Percentiles rank a stretch among this genome's conserved stretches.
phyloP scores from a whole-genome alignment of 30 jellyfish, hydroid and myxozoan genomes.

The Aurelia sp. region DNA sequence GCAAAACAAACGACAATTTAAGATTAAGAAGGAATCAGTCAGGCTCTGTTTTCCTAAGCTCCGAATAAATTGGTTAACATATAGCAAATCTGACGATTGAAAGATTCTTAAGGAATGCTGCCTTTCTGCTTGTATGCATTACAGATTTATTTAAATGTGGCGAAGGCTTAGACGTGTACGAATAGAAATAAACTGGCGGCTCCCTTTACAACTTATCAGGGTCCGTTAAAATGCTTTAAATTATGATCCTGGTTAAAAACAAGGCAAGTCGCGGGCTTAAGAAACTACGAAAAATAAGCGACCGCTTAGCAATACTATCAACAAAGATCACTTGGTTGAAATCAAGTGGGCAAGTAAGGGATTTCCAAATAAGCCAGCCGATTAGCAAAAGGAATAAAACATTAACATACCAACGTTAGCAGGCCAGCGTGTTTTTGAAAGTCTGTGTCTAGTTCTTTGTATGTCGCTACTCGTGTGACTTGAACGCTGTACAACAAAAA shows the following conservation, averaged over 20 bases:
- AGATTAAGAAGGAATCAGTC: slow-evolving; percentile 39
- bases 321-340: slow-evolving; percentile 47
- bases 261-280: slow-evolving; percentile 59
- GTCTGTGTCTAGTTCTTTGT: slow-evolving; percentile 97
- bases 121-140: slow-evolving; percentile 53
- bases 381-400: slow-evolving; percentile 14
- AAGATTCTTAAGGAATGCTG: slow-evolving; percentile 16
- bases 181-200: slow-evolving; percentile 68
- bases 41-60: slow-evolving; percentile 48
- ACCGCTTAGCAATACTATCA: slow-evolving; percentile 53
- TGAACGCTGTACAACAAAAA: slow-evolving; percentile 80
- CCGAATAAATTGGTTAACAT: slow-evolving; percentile 68
- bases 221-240: slow-evolving; percentile 31
- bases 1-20: slow-evolving; percentile 39
- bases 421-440: slow-evolving; percentile 99
- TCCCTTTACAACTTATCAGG: slow-evolving; percentile 53
- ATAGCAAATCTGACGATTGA: slow-evolving; percentile 50
- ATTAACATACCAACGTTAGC: slow-evolving; percentile 88
- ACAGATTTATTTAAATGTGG: slow-evolving; percentile 54
- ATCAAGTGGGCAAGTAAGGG: slow-evolving; percentile 72
- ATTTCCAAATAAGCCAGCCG: slow-evolving; percentile 64
- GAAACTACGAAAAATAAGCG: slow-evolving; percentile 53
- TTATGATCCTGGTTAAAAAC: slow-evolving; percentile 53
- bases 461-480: slow-evolving; percentile 99
- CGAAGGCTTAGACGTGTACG: slow-evolving; percentile 41